These are phyloP conservation scores for Tetrax tetrax DNA, from an alignment of 2,113 vertebrate genomes.

Conservation along the genomic window DNA sequence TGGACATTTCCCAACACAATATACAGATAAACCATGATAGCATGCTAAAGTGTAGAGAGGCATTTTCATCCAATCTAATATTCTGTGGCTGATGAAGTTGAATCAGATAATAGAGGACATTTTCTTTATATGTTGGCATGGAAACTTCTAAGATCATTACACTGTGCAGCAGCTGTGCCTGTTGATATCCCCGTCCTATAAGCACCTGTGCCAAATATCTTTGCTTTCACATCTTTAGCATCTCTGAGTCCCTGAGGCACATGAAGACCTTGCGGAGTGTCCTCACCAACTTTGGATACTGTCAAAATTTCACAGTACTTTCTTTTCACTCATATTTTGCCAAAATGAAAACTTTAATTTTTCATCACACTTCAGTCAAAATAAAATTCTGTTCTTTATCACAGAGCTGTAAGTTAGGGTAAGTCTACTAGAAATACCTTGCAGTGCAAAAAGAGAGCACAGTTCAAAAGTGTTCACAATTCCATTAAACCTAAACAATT, in stretches of 20 bases:
- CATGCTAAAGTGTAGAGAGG: neutral
- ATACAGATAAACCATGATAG: neutral
- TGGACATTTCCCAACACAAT: neutral
- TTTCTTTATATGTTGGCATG: neutral
- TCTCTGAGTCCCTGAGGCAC: neutral
- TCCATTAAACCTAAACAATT: neutral
- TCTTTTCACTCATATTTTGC: neutral
- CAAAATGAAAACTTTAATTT: neutral
- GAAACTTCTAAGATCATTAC: neutral
- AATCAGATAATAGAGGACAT: neutral
- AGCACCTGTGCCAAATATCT: neutral
- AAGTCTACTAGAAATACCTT: neutral
- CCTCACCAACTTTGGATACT: neutral
- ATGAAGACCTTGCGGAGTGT: neutral
- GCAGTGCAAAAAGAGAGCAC: neutral
- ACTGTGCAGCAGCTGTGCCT: neutral
- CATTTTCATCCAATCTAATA: neutral
- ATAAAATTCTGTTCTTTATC: neutral
- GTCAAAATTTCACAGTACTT: neutral
- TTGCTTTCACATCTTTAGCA: neutral
- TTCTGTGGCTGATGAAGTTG: neutral
- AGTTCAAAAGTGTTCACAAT: neutral
- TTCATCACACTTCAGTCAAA: neutral
- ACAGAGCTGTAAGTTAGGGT: neutral
- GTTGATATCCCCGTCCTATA: accelerated